Conservation (phyloP, 2,888 invertebrate species). For the Exocentrus adspersus region DNA sequence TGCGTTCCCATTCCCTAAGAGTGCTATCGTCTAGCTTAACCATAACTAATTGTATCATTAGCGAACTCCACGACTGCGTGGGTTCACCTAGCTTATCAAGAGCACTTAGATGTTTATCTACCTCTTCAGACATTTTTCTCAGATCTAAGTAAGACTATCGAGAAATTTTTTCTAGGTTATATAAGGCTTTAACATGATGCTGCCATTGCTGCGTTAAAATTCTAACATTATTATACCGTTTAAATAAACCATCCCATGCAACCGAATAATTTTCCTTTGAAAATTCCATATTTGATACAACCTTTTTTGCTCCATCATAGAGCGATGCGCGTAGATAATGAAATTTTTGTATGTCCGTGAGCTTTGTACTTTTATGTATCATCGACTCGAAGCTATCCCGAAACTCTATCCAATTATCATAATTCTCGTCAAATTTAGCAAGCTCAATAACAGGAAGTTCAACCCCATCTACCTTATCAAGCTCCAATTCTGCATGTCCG, state of each 20-base stretch:
- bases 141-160: constrained; percentile 10
- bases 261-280: constrained; percentile 11
- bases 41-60: constrained; percentile 26
- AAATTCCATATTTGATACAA: constrained; percentile 20
- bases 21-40: constrained; percentile 24
- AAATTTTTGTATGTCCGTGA: constrained; percentile 11
- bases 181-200: constrained; percentile 24
- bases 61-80: constrained; percentile 29
- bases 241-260: constrained; percentile 21
- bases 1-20: constrained; percentile 26
- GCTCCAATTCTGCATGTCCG: not conserved
- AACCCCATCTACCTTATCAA: too few species aligned
- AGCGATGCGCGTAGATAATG: constrained; percentile 16
- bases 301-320: not conserved
- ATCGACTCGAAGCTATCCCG: constrained; percentile 9
- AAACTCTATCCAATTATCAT: constrained; percentile 8
- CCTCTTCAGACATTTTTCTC: constrained; percentile 21
- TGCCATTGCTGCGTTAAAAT: constrained; percentile 12
- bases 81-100: constrained; percentile 17
- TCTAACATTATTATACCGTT: constrained; percentile 22
- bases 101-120: constrained; percentile 24
- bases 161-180: constrained; percentile 10
- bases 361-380: constrained; percentile 4
- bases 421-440: constrained; percentile 12
- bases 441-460: constrained; percentile 8